A percentile compares a stretch with the other conserved stretches of the same genome.
These are phyloP conservation scores for Ophiothrix spiculata DNA, from an alignment of 35 echinoderm and acorn worm genomes.

Conservation along the genomic window DNA sequence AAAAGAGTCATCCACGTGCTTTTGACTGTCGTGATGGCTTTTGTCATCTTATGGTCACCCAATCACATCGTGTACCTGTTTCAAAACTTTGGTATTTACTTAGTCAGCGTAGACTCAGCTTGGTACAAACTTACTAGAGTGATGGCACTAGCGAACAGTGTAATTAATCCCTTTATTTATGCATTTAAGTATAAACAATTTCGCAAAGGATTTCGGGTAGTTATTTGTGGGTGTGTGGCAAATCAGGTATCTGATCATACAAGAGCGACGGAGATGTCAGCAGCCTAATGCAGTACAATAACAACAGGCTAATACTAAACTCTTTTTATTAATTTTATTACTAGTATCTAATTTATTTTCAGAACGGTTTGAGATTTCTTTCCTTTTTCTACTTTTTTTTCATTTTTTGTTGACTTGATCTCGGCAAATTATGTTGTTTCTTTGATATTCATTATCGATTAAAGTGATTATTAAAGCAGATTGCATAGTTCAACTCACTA, in stretches of 20 bases:
- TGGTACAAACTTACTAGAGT: conserved; percentile 68
- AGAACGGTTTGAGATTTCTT: no score
- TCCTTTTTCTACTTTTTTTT: no score
- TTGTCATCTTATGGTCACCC: conserved; percentile 80
- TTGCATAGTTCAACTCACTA: no score
- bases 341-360: no score
- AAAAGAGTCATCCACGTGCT: conserved; percentile 77
- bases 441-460: no score
- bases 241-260: conserved; percentile 41
- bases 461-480: no score
- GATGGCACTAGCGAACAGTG: conserved; percentile 80
- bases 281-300: background rate
- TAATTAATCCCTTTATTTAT: conserved; percentile 93
- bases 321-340: no score
- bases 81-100: conserved; percentile 48
- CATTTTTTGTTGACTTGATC: no score
- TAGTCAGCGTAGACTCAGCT: conserved; percentile 24
- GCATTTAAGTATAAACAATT: conserved; percentile 91
- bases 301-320: no score
- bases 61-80: conserved; percentile 89
- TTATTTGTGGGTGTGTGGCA: conserved; percentile 49
- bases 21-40: conserved; percentile 74
- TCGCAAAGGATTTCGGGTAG: conserved; percentile 71
- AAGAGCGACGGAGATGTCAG: conserved; percentile 8
- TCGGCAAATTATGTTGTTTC: no score